A percentile compares a stretch with the other conserved stretches of the same genome.
Evolutionary conservation across 2,797 vertebrate genomes (phyloP).

Genomic region (Alectoris magna): DNA sequence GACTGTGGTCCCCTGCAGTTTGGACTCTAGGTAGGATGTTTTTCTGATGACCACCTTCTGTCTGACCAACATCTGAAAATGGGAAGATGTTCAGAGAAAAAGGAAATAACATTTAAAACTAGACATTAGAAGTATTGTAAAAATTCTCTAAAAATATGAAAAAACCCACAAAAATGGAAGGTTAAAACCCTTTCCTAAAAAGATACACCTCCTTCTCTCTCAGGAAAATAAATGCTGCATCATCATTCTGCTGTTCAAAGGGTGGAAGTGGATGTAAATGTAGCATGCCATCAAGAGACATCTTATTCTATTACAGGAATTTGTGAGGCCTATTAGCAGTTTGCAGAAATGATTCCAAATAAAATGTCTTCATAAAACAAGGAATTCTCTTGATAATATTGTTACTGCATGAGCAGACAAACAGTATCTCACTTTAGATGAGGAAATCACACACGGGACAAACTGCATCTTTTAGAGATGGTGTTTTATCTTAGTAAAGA

Average conservation of each 20-base stretch:
- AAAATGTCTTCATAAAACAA: conserved; percentile 16
- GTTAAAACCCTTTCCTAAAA: neutral
- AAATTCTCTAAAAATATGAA: neutral
- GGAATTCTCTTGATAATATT: conserved; percentile 33
- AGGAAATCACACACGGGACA: neutral
- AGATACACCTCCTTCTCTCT: neutral
- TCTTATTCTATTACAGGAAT: neutral
- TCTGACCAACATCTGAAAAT: neutral
- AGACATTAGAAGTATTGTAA: neutral
- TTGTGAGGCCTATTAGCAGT: neutral
- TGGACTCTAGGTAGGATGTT: neutral
- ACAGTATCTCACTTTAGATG: neutral
- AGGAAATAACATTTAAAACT: neutral
- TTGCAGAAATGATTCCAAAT: conserved; percentile 9
- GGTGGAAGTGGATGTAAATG: neutral
- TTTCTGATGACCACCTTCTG: neutral
- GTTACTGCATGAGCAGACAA: neutral
- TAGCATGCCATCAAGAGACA: neutral
- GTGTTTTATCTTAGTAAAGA: conserved; percentile 14
- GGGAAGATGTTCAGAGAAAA: neutral
- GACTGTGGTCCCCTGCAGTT: neutral
- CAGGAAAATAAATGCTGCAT: neutral
- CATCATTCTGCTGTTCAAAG: neutral
- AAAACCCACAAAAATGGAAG: neutral
- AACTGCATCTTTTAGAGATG: conserved; percentile 23